A percentile compares a stretch with the other conserved stretches of the same genome.
Evolutionary conservation across 2,113 vertebrate genomes (phyloP).

Genomic region (Dissostichus mawsoni): DNA sequence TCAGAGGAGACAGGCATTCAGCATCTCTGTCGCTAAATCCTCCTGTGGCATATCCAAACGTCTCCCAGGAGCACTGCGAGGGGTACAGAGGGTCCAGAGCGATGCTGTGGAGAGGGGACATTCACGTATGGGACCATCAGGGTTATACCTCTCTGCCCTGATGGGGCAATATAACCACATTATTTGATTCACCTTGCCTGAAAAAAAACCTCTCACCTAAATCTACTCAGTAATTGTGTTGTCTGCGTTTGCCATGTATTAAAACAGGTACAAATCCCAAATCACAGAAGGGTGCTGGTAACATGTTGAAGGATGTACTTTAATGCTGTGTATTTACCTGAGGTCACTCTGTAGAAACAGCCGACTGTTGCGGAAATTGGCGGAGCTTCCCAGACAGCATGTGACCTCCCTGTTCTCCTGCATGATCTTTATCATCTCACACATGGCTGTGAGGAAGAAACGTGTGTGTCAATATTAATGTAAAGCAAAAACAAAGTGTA

Average conservation of each 20-base stretch:
- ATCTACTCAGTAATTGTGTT: no score
- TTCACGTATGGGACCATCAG: not conserved
- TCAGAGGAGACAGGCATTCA: constrained; percentile 90
- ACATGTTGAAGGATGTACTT: not conserved
- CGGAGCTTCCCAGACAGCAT: constrained; percentile 96
- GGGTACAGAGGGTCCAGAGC: constrained; percentile 97
- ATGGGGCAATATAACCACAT: no score
- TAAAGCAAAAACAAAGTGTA: not conserved
- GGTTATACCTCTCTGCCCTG: not conserved
- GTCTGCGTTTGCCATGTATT: no score
- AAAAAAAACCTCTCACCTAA: no score
- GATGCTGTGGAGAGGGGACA: constrained; percentile 83
- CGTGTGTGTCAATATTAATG: not conserved
- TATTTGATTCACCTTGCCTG: no score
- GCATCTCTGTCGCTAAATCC: constrained; percentile 79
- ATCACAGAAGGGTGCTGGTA: not conserved
- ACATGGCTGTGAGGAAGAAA: constrained; percentile 89
- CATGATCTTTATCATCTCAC: constrained; percentile 99
- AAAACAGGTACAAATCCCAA: not conserved
- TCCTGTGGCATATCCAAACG: constrained; percentile 93
- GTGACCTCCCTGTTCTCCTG: constrained; percentile 97
- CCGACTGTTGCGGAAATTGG: constrained; percentile 94
- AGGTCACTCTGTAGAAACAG: constrained; percentile 96
- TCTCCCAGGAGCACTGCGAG: constrained; percentile 98
- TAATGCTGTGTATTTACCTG: constrained; percentile 82